Percentiles rank a stretch among this genome's conserved stretches.
Conservation (phyloP, 2,888 invertebrate genomes). For the Temnothorax unifasciatus region DNA sequence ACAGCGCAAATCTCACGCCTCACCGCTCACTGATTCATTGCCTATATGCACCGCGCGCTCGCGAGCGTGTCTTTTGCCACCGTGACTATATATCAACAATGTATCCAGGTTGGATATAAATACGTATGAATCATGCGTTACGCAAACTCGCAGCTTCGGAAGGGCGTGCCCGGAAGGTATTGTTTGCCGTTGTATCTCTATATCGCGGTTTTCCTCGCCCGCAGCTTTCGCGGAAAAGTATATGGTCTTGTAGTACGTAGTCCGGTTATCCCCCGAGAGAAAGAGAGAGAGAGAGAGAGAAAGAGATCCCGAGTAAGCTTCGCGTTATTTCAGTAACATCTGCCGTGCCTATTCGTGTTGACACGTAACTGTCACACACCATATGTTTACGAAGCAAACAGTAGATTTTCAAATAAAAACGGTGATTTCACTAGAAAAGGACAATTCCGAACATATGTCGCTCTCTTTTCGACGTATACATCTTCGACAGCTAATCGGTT, state of each 20-base stretch:
- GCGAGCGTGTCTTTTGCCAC: neutral
- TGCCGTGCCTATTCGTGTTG: neutral
- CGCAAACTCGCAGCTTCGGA: slow-evolving; percentile 56
- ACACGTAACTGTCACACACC: neutral
- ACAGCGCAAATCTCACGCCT: slow-evolving; percentile 54
- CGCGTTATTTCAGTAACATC: slow-evolving; percentile 27
- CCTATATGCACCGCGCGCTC: neutral
- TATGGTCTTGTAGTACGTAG: neutral
- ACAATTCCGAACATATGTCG: neutral
- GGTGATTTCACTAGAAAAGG: neutral
- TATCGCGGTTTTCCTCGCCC: slow-evolving; percentile 41
- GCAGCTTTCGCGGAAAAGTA: slow-evolving; percentile 36
- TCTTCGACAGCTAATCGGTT: neutral
- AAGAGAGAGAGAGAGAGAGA: too few species aligned
- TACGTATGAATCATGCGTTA: slow-evolving; percentile 73
- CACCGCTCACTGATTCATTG: slow-evolving; percentile 29
- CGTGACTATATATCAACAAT: slow-evolving; percentile 12
- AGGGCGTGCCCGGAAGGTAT: slow-evolving; percentile 56
- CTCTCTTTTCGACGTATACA: neutral
- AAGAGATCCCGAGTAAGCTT: slow-evolving; percentile 23
- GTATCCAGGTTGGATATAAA: slow-evolving; percentile 56
- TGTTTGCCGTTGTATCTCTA: slow-evolving; percentile 26
- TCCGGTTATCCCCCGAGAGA: slow-evolving; percentile 26
- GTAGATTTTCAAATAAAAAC: neutral
- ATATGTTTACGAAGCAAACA: neutral